Percentiles rank a stretch among this genome's conserved stretches.
phyloP scores from a whole-genome alignment of 2,797 vertebrate genomes.

The Trichosurus vulpecula region DNA sequence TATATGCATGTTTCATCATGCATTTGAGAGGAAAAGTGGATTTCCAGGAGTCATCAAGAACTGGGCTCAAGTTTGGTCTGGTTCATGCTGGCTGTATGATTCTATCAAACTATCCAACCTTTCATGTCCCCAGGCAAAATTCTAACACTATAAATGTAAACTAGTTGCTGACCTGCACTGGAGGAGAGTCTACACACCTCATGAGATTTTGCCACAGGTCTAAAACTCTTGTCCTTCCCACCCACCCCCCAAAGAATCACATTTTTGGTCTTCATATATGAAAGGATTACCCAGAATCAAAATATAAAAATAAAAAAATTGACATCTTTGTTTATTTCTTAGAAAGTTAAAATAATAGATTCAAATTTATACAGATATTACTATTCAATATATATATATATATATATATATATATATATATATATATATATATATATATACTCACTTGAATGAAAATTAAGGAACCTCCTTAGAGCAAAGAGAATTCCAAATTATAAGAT shows the following conservation, averaged over 20 bases:
- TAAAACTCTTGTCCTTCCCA: background rate
- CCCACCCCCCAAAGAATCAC: background rate
- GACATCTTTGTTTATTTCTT: background rate
- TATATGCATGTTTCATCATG: background rate
- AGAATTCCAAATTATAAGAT: slow-evolving; percentile 3
- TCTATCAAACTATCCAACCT: background rate
- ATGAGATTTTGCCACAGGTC: background rate
- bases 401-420: background rate
- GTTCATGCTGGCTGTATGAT: background rate
- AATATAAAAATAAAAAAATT: background rate
- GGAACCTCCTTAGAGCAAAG: slow-evolving; percentile 14
- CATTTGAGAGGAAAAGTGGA: background rate
- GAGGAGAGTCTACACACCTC: background rate
- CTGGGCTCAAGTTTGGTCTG: background rate
- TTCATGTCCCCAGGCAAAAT: background rate
- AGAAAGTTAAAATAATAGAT: background rate
- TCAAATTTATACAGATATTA: background rate
- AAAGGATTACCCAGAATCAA: background rate
- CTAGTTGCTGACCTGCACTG: background rate
- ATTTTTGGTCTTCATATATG: background rate
- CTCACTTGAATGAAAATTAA: background rate
- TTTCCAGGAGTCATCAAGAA: background rate
- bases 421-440: background rate
- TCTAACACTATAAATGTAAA: background rate
- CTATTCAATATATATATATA: background rate